phyloP scores from a whole-genome alignment of 2,888 invertebrate species.

The Pyrocoelia pectoralis region DNA sequence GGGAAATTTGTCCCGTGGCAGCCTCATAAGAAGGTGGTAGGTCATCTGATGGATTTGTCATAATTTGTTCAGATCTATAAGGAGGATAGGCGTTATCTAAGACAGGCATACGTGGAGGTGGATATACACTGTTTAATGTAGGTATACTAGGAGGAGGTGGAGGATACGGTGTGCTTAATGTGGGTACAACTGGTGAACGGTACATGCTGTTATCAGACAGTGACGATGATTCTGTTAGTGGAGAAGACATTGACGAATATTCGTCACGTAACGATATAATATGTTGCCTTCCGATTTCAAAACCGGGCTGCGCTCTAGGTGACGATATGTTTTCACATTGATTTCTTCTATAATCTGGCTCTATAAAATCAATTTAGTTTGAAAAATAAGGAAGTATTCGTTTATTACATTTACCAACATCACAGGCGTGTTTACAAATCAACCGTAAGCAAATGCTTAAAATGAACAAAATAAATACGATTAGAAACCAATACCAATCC shows the following conservation, averaged over 20 bases:
- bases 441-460: not conserved
- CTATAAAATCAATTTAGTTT: constrained; percentile 1
- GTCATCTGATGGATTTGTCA: not conserved
- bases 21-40: not conserved
- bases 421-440: not conserved
- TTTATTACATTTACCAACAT: not conserved
- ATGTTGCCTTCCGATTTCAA: not conserved
- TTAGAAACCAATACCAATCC: not conserved
- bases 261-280: not conserved
- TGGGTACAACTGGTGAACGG: not conserved
- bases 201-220: not conserved
- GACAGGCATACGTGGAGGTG: not conserved
- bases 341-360: not conserved
- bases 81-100: not conserved
- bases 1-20: not conserved
- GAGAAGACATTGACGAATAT: not conserved
- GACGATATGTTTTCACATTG: not conserved
- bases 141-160: not conserved
- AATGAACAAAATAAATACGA: not conserved
- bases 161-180: not conserved
- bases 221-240: not conserved
- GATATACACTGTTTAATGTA: not conserved
- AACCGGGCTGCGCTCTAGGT: not conserved
- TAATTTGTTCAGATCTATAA: too few species aligned
- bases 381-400: not conserved